Base-by-base conservation (phyloP, 2,888 invertebrate species). In the Leptopterna dolabrata region DNA sequence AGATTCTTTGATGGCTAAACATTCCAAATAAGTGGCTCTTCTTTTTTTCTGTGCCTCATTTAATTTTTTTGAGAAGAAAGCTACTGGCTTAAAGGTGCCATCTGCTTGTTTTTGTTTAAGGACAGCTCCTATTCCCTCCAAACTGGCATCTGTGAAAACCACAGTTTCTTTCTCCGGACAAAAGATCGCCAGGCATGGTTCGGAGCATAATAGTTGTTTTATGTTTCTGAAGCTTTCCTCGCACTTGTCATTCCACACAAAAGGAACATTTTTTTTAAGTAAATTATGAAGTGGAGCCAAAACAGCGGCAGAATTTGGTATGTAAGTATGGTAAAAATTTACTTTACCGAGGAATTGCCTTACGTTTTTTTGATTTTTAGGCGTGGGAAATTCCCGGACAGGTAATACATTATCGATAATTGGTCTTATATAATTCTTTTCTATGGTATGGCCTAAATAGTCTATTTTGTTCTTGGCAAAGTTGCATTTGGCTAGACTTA, bases 101-200 rank as follows among this genome's bases (percentile, higher is more conserved):
- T 84, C 84, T n/a, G 7, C 7, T 73, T 88, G 88, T 55, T 19
- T 29, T 83, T 90, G 89, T 88, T 90, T 89, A 43, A 90, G 87
- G 14, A 90, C 87, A 19, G 89, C 90, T 76, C 90, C 90, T n/a
- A 90, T 47, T 29, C 90, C 90, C 90, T 70, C 84, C 24, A 89
- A 30, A 29, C 88, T 89, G 24, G 90, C 90, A 82, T 91, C 90
- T 14, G 82, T 82, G 19, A 51, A 82, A 19, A 82, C 24, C 9
- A 55, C 29, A 27, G 51, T 82, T 29, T 11, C 13, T 27, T 14
- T 7, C 13, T 73, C 24, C 30, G 6, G 9, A 27, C 24, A 11
- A 29, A 29, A 73, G 24, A 73, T 73, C 16, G 73, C 73, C 24
- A 73, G 24, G 6, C 13, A 9, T 6, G 73, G 73, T 9, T 11